phyloP scores from a whole-genome alignment of 2,888 invertebrate genomes.

The Conistra vaccinii region DNA sequence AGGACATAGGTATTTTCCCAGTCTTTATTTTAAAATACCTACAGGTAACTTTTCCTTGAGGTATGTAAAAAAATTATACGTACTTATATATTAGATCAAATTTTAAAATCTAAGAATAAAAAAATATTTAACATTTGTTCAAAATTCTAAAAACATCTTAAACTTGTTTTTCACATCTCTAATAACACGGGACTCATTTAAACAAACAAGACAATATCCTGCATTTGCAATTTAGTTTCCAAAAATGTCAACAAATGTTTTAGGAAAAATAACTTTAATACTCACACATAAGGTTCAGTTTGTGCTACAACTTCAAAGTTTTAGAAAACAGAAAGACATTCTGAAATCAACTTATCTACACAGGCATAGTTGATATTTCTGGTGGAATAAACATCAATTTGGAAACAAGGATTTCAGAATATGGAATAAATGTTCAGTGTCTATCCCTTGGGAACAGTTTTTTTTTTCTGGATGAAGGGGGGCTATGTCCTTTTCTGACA shows the following conservation, averaged over 20 bases:
- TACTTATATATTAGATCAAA: background rate
- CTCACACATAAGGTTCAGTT: background rate
- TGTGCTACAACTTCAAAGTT: background rate
- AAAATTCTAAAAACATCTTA: background rate
- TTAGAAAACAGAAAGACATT: background rate
- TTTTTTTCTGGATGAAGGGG: background rate
- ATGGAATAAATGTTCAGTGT: background rate
- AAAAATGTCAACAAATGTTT: background rate
- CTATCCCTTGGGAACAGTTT: background rate
- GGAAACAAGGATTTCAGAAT: background rate
- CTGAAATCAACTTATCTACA: background rate
- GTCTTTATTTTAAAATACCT: background rate
- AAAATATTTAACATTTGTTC: background rate
- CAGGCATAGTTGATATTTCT: background rate
- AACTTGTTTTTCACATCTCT: background rate
- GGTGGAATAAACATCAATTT: background rate
- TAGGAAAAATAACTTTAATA: background rate
- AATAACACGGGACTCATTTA: background rate
- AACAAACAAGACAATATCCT: constrained; percentile 1
- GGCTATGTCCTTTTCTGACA: background rate
- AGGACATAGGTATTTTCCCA: too few species aligned
- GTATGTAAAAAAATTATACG: background rate
- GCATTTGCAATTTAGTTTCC: background rate
- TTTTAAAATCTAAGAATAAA: background rate
- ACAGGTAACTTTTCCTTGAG: background rate